Evolutionary conservation across 1,140 invertebrate species (phyloP).

Genomic region (Platyscapa corneri): DNA sequence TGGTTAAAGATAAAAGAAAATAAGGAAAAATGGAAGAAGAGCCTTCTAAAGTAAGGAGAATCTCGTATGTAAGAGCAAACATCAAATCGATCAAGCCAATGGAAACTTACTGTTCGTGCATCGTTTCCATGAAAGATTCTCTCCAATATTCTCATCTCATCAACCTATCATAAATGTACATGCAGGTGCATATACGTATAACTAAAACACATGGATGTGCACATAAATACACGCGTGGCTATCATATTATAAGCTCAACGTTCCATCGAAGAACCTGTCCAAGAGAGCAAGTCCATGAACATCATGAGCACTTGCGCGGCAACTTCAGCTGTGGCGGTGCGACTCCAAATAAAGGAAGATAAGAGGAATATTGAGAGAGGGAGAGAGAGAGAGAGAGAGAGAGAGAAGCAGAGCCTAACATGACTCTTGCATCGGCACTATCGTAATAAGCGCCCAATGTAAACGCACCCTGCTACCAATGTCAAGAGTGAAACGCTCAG

Average conservation of each 20-base stretch:
- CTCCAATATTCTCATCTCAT: conserved; percentile 7
- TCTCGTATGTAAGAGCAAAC: conserved; percentile 15
- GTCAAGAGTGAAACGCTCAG: neutral
- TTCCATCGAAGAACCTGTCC: conserved; percentile 33
- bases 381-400: conserved; percentile 46
- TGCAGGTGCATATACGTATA: neutral
- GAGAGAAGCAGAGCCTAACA: neutral
- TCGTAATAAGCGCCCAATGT: conserved; percentile 49
- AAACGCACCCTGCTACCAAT: conserved; percentile 48
- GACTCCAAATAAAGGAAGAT: neutral
- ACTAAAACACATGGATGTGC: neutral
- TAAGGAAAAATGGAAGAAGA: neutral
- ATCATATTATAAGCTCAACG: conserved; percentile 8
- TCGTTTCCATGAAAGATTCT: neutral
- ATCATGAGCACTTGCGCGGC: neutral
- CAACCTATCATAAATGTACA: neutral
- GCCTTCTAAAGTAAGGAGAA: neutral
- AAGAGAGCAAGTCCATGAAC: neutral
- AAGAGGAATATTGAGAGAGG: conserved; percentile 42
- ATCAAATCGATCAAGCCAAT: conserved; percentile 39
- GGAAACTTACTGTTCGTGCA: conserved; percentile 2
- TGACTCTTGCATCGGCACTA: conserved; percentile 2
- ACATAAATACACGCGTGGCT: conserved; percentile 33
- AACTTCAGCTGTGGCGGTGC: conserved; percentile 24
- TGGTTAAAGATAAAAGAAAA: neutral